Evolutionary conservation across 2,797 vertebrate species (phyloP), one percentile per base, ranked within the genome.

Genomic region (Pteropus rufus): DNA sequence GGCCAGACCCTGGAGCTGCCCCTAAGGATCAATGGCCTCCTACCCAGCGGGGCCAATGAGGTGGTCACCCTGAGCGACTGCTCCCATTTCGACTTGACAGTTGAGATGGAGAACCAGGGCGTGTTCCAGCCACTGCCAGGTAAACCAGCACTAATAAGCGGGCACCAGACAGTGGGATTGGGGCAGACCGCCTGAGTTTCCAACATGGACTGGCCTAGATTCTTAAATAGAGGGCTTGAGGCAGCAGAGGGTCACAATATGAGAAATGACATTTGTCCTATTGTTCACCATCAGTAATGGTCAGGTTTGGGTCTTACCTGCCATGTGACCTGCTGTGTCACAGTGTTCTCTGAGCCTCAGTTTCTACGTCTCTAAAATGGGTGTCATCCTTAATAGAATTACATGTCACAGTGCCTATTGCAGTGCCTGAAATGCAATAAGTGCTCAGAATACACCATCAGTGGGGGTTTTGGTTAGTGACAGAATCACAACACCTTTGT

Each of bases 11-110:
- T 99, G 97, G 99, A 99, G 93, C 98, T 99, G 88, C 99, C 99
- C 0, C 98, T 99, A 84, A 98, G 98, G 95, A 99, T 99, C 89
- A 99, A 98, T 0, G 99, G 99, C 24, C 94, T 99, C 3, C 98
- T 99, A 76, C 97, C 97, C 0, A 92, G 84, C 0, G 98, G 98
- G 36, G 98, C 97, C 0, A 97, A 70, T 0, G 98, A 99, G 97
- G 98, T 97, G 1, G 99, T 99, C 60, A 99, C 99, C 44, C 97
- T 99, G 83, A 99, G 99, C 0, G 99, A 99, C 98, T 99, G 99
- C 97, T 99, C 99, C 9, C 99, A 99, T 89, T 99, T 99, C 64
- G 99, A 99, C 96, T 98, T 99, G 91, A 96, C 97, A 58, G 98
- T 99, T 24, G 98, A 99, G 92, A 98, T 99, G 97, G 99, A 99